Base-by-base conservation (phyloP, 1,140 invertebrate species). In the Drosophila navojoa region DNA sequence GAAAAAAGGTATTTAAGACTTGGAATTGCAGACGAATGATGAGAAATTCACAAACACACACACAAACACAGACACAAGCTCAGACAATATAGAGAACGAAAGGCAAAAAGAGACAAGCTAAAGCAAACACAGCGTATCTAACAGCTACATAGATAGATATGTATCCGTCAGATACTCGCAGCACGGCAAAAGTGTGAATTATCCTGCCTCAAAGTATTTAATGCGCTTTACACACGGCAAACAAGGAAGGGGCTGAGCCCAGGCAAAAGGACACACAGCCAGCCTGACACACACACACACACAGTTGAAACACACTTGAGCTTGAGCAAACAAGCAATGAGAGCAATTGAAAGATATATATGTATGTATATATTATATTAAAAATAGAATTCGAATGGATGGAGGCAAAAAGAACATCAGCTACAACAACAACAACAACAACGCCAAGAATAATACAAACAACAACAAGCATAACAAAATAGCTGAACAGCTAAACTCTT, bases 131-230 rank as follows among this genome's bases (percentile, higher is more conserved):
- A 72, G 73, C 71, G 75, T 81, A 64, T 66, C 78, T 68, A 72
- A 38, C 55, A 61, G 75, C 40, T 53, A 71, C 35, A 42, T 19
- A 55, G 60, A 45, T 52, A 57, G 35, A 52, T 38, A 68, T 49
- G 57, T 79, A 80, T 75, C 77, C 49, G 81, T 61, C 60, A 80
- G 72, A 82, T 79, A 72, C 57, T 55, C 53, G 22, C 58, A 49
- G 61, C 27, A 29, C 54, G 50, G 38, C 13, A 52, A 45, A 86
- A 73, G 84, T 87, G 82, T 87, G 82, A 87, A 87, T 89, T 87
- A 87, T 87, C 82, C 84, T 79, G 82, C 84, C 82, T 89, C 72
- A 79, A 87, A 87, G 82, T 87, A 87, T 87, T 87, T 87, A 87
- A 87, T 82, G 76, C 82, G 82, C 76, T 82, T 79, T 74, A 73